These are phyloP conservation scores for Promerops cafer DNA, from an alignment of 2,113 vertebrate genomes.

Conservation along the genomic window DNA sequence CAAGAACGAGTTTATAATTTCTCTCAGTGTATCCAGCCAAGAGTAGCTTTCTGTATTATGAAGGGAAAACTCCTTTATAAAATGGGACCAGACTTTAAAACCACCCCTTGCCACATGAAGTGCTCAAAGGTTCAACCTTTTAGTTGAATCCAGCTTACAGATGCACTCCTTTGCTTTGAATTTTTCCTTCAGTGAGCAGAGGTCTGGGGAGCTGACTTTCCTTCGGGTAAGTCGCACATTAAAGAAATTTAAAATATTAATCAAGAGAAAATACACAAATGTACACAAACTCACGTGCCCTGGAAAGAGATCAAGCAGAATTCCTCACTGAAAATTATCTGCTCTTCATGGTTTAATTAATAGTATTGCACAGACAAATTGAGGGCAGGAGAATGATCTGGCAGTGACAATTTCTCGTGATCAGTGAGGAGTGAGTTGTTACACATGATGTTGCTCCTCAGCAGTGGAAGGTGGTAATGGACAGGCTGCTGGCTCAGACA, in stretches of 20 bases:
- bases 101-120: neutral
- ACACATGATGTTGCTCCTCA: neutral
- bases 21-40: neutral
- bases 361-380: neutral
- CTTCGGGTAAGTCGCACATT: neutral
- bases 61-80: neutral
- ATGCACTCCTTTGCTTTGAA: neutral
- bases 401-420: neutral
- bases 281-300: accelerated
- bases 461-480: neutral
- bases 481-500: slow-evolving; percentile 1
- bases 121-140: neutral
- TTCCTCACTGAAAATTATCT: neutral
- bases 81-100: neutral
- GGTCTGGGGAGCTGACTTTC: neutral
- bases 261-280: neutral
- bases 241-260: neutral
- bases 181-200: neutral
- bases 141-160: neutral
- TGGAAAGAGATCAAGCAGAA: neutral
- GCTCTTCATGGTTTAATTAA: neutral
- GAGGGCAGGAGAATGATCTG: neutral
- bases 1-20: accelerated
- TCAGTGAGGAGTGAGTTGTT: neutral
- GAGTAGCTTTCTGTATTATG: neutral